Evolutionary conservation across 2,797 vertebrate species (phyloP).

Genomic region (Yasuhikotakia modesta): DNA sequence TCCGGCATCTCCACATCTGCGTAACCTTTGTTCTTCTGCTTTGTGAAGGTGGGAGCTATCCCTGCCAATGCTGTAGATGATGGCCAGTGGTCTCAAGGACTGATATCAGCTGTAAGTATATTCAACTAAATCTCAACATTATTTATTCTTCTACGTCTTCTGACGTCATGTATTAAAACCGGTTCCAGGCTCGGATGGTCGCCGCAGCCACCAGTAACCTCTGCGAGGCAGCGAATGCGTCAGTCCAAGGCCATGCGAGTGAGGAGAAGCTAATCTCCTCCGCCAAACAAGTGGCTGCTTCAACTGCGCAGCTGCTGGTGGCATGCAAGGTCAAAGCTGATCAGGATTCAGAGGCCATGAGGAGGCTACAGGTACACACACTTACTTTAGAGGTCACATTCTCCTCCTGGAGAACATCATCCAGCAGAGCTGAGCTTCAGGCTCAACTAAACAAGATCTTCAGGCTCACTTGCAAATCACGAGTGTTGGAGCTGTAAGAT

Average conservation of each 20-base stretch:
- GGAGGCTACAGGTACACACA: constrained; percentile 87
- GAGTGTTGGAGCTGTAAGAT: too few relatives aligned
- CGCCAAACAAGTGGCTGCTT: constrained; percentile 97
- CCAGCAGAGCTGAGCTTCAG: too few relatives aligned
- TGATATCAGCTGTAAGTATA: constrained; percentile 96
- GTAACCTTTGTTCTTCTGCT: background rate
- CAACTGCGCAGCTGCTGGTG: constrained; percentile 93
- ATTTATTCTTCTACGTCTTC: background rate
- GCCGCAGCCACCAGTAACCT: constrained; percentile 95
- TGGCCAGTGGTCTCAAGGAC: constrained; percentile 97
- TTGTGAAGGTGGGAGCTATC: constrained; percentile 88
- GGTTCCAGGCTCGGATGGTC: constrained; percentile 95
- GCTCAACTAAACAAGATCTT: too few relatives aligned
- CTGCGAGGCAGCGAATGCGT: too few relatives aligned
- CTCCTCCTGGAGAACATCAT: too few relatives aligned
- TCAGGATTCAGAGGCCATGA: constrained; percentile 95
- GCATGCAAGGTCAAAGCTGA: constrained; percentile 97
- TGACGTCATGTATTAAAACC: too few relatives aligned
- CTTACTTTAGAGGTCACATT: background rate
- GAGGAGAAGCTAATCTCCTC: too few relatives aligned
- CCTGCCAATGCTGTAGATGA: constrained; percentile 93
- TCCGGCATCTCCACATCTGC: background rate
- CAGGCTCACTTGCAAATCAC: too few relatives aligned
- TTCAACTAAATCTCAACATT: background rate
- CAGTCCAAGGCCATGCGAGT: too few relatives aligned